Conservation (phyloP, 2,797 vertebrate genomes). For the Lepilemur ruficaudatus region DNA sequence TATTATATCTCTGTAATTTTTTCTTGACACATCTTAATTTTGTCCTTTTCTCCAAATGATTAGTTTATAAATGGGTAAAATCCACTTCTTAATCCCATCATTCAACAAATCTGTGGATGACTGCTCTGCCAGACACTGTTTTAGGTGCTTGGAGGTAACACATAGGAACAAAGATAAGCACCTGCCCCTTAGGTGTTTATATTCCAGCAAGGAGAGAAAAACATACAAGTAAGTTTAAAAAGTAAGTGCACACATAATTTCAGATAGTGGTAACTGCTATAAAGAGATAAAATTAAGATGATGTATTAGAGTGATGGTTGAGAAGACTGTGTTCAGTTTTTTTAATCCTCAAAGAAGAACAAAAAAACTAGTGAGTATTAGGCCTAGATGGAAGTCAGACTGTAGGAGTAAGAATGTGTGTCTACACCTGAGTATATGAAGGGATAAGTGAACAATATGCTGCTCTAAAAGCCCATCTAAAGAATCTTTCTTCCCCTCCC, state of each 20-base stretch:
- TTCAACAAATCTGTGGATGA: not conserved
- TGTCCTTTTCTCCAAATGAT: not conserved
- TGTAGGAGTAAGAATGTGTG: not conserved
- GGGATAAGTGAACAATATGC: not conserved
- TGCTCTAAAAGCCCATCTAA: not conserved
- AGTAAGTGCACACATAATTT: not conserved
- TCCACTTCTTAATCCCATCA: not conserved
- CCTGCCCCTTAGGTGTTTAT: not conserved
- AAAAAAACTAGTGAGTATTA: not conserved
- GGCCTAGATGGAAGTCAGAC: not conserved
- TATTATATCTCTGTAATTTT: not conserved
- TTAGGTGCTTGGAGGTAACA: not conserved
- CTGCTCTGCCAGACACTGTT: not conserved
- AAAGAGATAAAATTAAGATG: not conserved
- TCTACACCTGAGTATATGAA: not conserved
- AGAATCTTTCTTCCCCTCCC: not conserved
- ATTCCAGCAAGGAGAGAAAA: not conserved
- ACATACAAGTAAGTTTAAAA: not conserved
- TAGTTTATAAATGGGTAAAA: not conserved
- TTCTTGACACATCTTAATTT: slow-evolving; percentile 28
- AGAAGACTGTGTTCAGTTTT: not conserved
- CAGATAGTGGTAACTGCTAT: not conserved
- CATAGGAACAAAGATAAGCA: not conserved
- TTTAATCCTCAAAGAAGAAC: not conserved
- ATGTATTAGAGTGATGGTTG: not conserved